Percentiles rank a stretch among this genome's conserved stretches.
Evolutionary conservation across 2,113 vertebrate genomes (phyloP).

Genomic region (Ellobius talpinus): DNA sequence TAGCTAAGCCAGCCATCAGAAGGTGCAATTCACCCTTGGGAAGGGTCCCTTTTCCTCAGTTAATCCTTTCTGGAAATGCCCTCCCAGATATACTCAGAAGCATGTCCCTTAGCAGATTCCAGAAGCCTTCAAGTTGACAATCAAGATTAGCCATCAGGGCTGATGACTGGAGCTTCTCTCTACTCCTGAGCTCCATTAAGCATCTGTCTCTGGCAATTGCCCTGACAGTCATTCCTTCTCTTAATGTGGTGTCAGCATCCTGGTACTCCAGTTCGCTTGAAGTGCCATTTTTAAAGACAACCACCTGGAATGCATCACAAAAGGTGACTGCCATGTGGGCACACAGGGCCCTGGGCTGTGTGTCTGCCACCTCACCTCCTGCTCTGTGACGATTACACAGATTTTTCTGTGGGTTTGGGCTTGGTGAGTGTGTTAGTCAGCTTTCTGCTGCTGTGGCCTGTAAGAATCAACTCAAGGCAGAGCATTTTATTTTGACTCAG

Average conservation of each 20-base stretch:
- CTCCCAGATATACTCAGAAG: not conserved
- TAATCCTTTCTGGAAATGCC: not conserved
- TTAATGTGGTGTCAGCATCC: accelerated
- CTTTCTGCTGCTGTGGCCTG: not conserved
- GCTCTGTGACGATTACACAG: not conserved
- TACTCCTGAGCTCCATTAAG: conserved; percentile 81
- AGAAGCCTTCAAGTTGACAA: not conserved
- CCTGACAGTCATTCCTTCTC: conserved; percentile 74
- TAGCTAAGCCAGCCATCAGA: not conserved
- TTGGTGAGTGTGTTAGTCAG: not conserved
- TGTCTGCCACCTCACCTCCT: not conserved
- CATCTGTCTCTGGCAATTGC: conserved; percentile 82
- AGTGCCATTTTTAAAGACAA: conserved; percentile 59
- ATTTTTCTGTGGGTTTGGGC: not conserved
- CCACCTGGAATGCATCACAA: not conserved
- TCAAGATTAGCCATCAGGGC: not conserved
- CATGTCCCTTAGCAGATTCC: not conserved
- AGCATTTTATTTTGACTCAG: not conserved
- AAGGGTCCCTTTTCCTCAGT: not conserved
- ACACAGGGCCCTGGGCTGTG: not conserved
- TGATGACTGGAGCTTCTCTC: conserved; percentile 69
- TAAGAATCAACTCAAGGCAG: not conserved
- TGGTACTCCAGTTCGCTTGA: conserved; percentile 5
- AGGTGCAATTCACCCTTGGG: not conserved
- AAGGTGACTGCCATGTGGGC: not conserved